These are phyloP conservation scores for Oscheius sp. DNA, from an alignment of 2,888 invertebrate species.

Conservation along the genomic window DNA sequence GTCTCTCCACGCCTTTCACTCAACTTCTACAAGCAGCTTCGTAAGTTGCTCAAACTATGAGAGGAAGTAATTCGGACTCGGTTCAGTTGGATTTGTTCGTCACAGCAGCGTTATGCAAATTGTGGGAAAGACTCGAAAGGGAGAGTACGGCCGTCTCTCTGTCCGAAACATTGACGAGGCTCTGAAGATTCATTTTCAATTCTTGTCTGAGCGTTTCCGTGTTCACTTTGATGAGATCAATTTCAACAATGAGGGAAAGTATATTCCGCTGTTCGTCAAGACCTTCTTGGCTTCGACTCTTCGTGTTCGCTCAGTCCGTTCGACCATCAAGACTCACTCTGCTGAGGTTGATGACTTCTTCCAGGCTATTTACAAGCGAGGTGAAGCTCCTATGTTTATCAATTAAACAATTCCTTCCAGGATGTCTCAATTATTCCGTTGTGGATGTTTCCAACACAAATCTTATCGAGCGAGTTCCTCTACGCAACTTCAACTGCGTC, in stretches of 20 bases:
- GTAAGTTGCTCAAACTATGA: neutral
- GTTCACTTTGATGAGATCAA: slow-evolving; percentile 16
- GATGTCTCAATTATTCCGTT: slow-evolving; percentile 8
- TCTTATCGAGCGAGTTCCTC: slow-evolving; percentile 6
- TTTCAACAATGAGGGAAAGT: neutral
- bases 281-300: neutral
- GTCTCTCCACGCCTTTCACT: neutral
- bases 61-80: neutral
- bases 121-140: slow-evolving; percentile 7
- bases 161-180: slow-evolving; percentile 12
- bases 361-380: slow-evolving; percentile 12
- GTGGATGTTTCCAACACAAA: slow-evolving; percentile 12
- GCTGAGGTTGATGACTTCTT: slow-evolving; percentile 4
- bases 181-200: neutral
- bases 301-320: neutral
- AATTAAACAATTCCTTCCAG: neutral
- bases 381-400: neutral
- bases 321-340: neutral
- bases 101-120: neutral
- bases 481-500: slow-evolving; percentile 12
- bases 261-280: neutral
- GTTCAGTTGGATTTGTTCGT: neutral
- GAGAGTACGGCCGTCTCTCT: neutral
- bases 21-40: slow-evolving; percentile 7
- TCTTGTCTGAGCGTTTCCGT: neutral